phyloP scores from a whole-genome alignment of 2,113 vertebrate species.

The Pavo muticus region DNA sequence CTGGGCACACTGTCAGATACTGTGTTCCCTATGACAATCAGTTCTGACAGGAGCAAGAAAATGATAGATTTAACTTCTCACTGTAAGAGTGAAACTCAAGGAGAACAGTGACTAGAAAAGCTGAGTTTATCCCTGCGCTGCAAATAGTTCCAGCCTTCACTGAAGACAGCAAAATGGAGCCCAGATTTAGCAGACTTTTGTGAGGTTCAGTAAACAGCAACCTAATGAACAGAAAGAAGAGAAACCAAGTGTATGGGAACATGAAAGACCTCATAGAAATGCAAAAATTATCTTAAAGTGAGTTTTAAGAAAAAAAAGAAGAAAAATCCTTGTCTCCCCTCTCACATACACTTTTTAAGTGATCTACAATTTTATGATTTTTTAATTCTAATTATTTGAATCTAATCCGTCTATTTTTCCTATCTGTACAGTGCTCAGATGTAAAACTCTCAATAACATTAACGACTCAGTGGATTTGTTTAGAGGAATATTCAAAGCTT shows the following conservation, averaged over 20 bases:
- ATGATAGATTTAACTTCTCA: not conserved
- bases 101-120: not conserved
- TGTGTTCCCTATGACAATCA: not conserved
- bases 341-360: not conserved
- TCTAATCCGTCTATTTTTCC: not conserved
- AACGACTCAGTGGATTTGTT: not conserved
- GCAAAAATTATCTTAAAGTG: not conserved
- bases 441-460: not conserved
- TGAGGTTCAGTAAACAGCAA: not conserved
- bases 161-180: accelerated
- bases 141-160: not conserved
- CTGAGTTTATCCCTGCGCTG: not conserved
- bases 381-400: not conserved
- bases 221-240: not conserved
- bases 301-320: not conserved
- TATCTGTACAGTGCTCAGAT: not conserved
- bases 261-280: not conserved
- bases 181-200: not conserved
- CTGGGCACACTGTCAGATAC: not conserved
- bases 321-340: not conserved
- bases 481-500: not conserved
- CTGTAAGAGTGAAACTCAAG: not conserved
- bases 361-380: not conserved
- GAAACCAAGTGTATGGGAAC: not conserved
- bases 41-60: not conserved